A percentile compares a stretch with the other conserved stretches of the same genome.
phyloP scores from a whole-genome alignment of 2,113 vertebrate genomes.

The Eulemur rufifrons region DNA sequence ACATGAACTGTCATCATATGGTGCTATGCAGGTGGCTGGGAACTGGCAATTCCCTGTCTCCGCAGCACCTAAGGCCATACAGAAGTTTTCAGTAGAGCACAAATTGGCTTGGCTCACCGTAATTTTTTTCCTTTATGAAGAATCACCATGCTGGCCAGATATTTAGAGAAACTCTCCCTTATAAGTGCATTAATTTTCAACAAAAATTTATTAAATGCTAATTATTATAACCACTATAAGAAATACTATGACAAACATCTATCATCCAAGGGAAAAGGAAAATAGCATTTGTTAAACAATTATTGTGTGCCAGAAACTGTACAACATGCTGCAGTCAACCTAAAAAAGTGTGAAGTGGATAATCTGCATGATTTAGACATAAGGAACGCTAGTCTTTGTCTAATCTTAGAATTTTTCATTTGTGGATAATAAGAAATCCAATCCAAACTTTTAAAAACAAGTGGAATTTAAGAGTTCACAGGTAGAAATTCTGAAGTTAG shows the following conservation, averaged over 20 bases:
- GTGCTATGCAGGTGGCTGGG: background rate
- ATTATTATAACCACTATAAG: background rate
- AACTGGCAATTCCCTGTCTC: background rate
- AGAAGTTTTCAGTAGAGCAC: background rate
- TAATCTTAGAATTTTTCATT: background rate
- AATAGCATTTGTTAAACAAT: background rate
- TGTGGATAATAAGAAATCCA: background rate
- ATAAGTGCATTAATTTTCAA: background rate
- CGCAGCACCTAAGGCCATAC: background rate
- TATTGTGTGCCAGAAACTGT: background rate
- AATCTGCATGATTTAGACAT: background rate
- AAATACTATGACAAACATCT: background rate
- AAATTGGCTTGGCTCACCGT: background rate
- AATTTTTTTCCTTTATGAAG: background rate
- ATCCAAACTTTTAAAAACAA: background rate
- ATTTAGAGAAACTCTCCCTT: background rate
- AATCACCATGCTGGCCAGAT: background rate
- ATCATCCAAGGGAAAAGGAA: background rate
- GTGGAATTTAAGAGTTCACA: background rate
- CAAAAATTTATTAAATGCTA: background rate
- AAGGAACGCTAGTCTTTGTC: background rate
- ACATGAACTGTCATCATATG: fast-evolving
- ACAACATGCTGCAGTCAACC: background rate
- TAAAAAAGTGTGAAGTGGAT: background rate
- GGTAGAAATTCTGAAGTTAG: background rate